Base-by-base conservation (phyloP, 2,888 invertebrate genomes). In the Craniophora ligustri region DNA sequence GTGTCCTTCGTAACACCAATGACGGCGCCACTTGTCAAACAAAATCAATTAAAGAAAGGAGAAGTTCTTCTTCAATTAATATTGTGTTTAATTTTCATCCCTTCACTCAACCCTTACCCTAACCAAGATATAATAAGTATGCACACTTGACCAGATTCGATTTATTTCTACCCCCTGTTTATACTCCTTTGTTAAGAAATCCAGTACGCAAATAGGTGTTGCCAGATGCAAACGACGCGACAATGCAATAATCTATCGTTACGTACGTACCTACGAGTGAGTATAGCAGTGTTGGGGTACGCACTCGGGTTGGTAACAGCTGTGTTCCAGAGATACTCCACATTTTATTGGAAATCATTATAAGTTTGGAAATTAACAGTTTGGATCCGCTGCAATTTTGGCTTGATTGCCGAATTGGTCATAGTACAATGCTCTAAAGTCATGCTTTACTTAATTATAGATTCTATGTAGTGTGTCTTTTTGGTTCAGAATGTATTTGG, bases 201-300 rank as follows among this genome's bases (percentile, higher is more conserved):
- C 62, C 42, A 35, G 49, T 55, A 59, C 55, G 70, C 80, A 78
- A 81, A 81, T 78, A 81, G 76, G 74, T 81, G 76, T 76, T 82
- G 84, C 78, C 81, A 80, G 83, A 86, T 88, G 87, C 85, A 85
- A 87, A 88, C 86, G 85, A 78, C 76, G 73, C 67, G 72, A 80
- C 79, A 84, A 86, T 82, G 84, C 85, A 86, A 88, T 88, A 86
- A 85, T 86, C 82, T 86, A 80, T 83, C 66, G 71, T 70, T 58
- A 70, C 63, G n/a, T 26, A 26, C n/a, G 56, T 58, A 70, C 63
- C 3, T 26, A 26, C n/a, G 56, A 71, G 67, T 75, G 65, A 63
- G 28, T 51, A 42, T 48, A 35, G 13, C 57, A 66, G 69, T 60
- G 46, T 51, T 58, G 38, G 44, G 11, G n/a, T 70, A 72, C 83